A percentile compares a stretch with the other conserved stretches of the same genome.
phyloP scores from a whole-genome alignment of 2,113 vertebrate species.

The Anguilla rostrata region DNA sequence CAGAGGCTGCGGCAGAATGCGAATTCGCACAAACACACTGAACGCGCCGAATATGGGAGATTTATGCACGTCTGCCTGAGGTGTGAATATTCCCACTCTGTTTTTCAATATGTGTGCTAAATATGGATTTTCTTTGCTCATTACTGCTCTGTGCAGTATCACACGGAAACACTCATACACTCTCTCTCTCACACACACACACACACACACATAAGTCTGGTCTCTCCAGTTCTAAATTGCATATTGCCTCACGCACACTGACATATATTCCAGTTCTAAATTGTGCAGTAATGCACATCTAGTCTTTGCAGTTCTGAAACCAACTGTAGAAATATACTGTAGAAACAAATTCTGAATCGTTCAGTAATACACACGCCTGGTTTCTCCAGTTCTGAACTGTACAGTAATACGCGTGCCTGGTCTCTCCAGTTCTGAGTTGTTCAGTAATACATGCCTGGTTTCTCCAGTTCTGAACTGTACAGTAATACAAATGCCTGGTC shows the following conservation, averaged over 20 bases:
- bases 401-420: background rate
- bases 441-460: background rate
- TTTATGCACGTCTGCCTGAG: background rate
- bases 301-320: no score
- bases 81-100: background rate
- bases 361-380: background rate
- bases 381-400: background rate
- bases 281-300: no score
- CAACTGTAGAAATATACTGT: no score
- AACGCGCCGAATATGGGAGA: no score
- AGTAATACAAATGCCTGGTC: no score
- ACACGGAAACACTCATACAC: background rate
- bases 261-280: no score
- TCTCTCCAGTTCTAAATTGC: no score
- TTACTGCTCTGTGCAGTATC: no score
- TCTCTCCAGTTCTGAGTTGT: background rate
- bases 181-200: background rate
- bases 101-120: background rate
- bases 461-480: constrained; percentile 68
- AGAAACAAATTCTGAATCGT: no score
- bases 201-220: background rate
- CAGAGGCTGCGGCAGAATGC: no score
- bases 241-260: no score
- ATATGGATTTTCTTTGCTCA: background rate
- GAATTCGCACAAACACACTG: no score